Evolutionary conservation across 2,797 vertebrate species (phyloP), one percentile per base, ranked within the genome.

Genomic region (Zenarchopterus dispar): DNA sequence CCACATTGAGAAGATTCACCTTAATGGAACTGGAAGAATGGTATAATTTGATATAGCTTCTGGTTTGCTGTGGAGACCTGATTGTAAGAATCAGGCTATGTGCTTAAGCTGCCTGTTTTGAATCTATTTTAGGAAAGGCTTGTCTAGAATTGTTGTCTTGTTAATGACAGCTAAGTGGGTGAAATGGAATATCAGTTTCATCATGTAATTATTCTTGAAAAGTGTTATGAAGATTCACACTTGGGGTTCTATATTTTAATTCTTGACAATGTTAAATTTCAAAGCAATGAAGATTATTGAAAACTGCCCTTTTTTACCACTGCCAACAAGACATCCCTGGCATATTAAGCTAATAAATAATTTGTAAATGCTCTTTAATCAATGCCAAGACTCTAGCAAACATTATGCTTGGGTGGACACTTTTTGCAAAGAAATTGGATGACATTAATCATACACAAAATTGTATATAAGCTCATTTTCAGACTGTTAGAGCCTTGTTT

Each of bases 1-100:
- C 84, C 97, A 99, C 86, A 99, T 99, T 48, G 98, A 99, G 87
- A 96, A 92, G 91, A 97, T 99, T 68, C 95, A 94, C 81, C 90
- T 99, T 77, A 99, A 99, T 67, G 98, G 97, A 50, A 97, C 96
- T 1, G 94, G 95, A 45, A 94, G 98, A 86, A 95, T 95, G 97
- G 97, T 67, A 58, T 19, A 23, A 2, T 28, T 24, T 5, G 7
- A 56, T 23, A 17, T 39, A 56, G 31, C 2, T 16, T 18, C 33
- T 23, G 19, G 5, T 2, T 33, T 33, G 0, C 17, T 55, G 24
- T 21, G 22, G 17, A 7, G 33, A 17, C 19, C 17, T 36, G 10
- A 5, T 10, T 10, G 16, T 16, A 24, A 16, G 28, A 18, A 33
- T 7, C 2, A 16, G 15, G 10, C 8, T 16, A 10, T 26, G 9